Evolutionary conservation across 2,113 vertebrate genomes (phyloP), one percentile per base, ranked within the genome.

Genomic region (Corythaeola cristata): DNA sequence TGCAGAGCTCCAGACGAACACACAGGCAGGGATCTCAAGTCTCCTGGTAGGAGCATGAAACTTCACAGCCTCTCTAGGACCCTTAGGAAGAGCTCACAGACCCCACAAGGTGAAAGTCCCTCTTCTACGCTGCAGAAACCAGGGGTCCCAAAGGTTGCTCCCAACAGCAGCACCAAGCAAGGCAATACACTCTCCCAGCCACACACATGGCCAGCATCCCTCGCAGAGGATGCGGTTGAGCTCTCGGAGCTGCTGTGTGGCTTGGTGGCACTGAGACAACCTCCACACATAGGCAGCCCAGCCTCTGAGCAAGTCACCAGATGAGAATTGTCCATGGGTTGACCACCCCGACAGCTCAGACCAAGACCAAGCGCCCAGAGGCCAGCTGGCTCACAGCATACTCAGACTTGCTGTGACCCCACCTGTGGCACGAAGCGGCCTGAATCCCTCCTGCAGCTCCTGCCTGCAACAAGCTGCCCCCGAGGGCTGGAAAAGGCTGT

Each of bases 181-280:
- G 19, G 64, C 50, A 62, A 45, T 8, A 23, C 4, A 2, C 26
- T 74, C 33, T 81, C 45, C 39, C 63, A 59, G 44, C 62, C 39
- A 24, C 19, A 5, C 0, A 0, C 1, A 0, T 12, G 26, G 76
- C 59, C 73, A 81, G 59, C 19, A 7, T 6, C 82, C 18, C 56
- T 35, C 0, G 0, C n/a, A 32, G 12, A 39, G 75, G 71, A 63
- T 5, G 28, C 5, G 11, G 56, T 26, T 49, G 5, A 3, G 60
- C 77, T 78, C 18, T 2, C 1, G 0, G 37, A 88, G 47, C 50
- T 55, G 8, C 26, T 0, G 0, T 2, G 2, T 8, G 37, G 33
- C 58, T 33, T 5, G 0, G 59, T 60, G 68, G 50, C 85, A 50
- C 77, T 21, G 45, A 33, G 8, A 17, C 27, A 53, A 8, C 28